These are phyloP conservation scores for Muraenolepis orangiensis DNA, from an alignment of 2,797 vertebrate genomes.

Conservation along the genomic window DNA sequence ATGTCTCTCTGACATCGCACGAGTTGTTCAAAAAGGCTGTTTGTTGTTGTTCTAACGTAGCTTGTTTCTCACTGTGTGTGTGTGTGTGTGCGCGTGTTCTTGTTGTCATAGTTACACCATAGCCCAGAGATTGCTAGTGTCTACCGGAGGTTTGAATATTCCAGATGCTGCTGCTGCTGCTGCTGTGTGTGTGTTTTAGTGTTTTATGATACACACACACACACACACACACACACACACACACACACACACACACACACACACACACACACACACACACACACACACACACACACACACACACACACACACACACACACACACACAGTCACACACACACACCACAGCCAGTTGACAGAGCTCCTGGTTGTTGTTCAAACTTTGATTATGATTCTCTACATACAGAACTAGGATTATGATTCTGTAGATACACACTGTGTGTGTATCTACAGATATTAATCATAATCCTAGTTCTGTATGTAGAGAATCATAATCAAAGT, in stretches of 20 bases:
- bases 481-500: no score
- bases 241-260: conserved; percentile 2
- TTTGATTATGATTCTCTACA: no score
- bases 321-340: not conserved
- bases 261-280: not conserved
- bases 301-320: conserved; percentile 7
- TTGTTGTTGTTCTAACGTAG: not conserved
- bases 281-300: conserved; percentile 11
- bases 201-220: conserved; percentile 28
- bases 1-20: not conserved
- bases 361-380: no score
- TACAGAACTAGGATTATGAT: no score
- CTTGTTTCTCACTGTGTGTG: not conserved
- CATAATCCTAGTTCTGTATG: no score
- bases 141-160: not conserved
- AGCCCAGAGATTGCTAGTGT: not conserved
- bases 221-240: conserved; percentile 2
- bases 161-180: not conserved
- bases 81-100: not conserved
- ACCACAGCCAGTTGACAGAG: not conserved
- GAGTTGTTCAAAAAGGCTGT: not conserved
- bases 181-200: conserved; percentile 22
- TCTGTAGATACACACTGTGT: no score
- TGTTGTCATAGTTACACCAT: not conserved
- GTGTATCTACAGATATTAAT: no score